Conservation (phyloP, 1,140 invertebrate species). For the Gonatopus flavifemur region DNA sequence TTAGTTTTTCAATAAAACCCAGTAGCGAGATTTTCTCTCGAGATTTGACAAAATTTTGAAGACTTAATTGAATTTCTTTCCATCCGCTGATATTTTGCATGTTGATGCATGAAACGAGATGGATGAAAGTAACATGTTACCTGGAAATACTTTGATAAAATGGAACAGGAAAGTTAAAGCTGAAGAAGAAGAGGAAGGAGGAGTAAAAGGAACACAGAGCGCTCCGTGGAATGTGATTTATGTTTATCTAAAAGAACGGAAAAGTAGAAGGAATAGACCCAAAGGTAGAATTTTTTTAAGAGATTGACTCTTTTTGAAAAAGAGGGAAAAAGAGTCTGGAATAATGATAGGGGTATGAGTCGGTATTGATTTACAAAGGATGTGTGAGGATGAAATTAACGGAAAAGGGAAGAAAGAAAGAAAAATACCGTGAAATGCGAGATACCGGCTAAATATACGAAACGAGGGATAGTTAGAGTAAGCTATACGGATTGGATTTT, state of each 20-base stretch:
- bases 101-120: constrained; percentile 3
- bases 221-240: constrained; percentile 47
- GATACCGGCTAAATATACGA: constrained; percentile 24
- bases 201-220: background rate
- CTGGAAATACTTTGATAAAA: too few species aligned
- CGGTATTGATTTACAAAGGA: background rate
- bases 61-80: too few species aligned
- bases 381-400: too few species aligned
- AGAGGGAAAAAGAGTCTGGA: constrained; percentile 17
- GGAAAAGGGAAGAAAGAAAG: background rate
- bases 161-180: background rate
- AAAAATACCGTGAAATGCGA: too few species aligned
- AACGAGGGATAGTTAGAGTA: constrained; percentile 26
- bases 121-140: background rate
- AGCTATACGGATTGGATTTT: constrained; percentile 4
- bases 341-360: background rate
- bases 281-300: constrained; percentile 52
- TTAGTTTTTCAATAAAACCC: too few species aligned
- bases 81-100: too few species aligned
- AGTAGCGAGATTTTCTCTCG: too few species aligned
- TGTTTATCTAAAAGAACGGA: constrained; percentile 40
- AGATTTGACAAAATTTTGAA: too few species aligned
- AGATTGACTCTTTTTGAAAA: constrained; percentile 43
- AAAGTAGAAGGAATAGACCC: too few species aligned
- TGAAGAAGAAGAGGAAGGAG: background rate